These are phyloP conservation scores for Brachypteracias leptosomus DNA, from an alignment of 2,113 vertebrate species.

Conservation along the genomic window DNA sequence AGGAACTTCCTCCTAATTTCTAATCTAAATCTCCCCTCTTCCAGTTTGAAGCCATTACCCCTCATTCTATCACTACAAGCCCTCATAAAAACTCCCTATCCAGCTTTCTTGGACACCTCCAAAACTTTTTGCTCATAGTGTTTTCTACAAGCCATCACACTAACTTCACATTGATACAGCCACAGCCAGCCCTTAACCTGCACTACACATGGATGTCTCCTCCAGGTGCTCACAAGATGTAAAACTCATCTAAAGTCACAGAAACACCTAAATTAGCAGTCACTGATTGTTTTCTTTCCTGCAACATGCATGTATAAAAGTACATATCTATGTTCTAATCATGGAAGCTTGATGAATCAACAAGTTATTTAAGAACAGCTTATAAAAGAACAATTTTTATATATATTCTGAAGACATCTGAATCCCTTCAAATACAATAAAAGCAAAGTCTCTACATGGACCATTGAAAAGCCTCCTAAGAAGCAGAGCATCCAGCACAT, in stretches of 20 bases:
- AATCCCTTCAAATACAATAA: not conserved
- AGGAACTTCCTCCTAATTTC: too few relatives aligned
- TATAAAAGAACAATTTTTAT: not conserved
- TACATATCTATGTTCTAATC: not conserved
- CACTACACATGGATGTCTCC: not conserved
- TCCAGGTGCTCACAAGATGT: not conserved
- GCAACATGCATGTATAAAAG: rapidly evolving
- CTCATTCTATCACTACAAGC: too few relatives aligned
- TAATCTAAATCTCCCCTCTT: too few relatives aligned
- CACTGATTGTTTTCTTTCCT: not conserved
- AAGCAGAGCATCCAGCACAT: not conserved
- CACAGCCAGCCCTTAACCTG: not conserved
- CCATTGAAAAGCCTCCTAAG: not conserved
- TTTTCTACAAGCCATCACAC: not conserved
- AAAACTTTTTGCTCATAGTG: not conserved
- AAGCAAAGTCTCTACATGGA: not conserved
- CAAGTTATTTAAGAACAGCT: not conserved
- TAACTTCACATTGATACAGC: not conserved
- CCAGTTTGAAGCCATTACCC: too few relatives aligned
- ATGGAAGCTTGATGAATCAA: not conserved
- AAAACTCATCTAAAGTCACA: not conserved
- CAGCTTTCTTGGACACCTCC: too few relatives aligned
- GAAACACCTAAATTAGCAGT: not conserved
- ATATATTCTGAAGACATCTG: not conserved
- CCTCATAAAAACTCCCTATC: too few relatives aligned